Conservation (phyloP, 2,797 vertebrate genomes). For the Urocyon cinereoargenteus region DNA sequence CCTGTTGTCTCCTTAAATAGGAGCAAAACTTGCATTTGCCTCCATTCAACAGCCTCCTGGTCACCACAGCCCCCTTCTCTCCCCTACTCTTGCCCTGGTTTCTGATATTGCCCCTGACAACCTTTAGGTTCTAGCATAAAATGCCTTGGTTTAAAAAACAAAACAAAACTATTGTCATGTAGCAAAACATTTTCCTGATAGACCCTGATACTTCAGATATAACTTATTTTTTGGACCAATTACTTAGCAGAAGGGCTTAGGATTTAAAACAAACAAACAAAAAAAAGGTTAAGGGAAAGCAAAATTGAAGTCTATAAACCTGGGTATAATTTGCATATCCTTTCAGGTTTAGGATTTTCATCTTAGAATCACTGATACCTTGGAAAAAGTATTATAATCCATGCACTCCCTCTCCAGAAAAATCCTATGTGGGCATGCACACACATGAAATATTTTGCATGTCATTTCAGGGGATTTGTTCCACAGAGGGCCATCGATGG, state of each 20-base stretch:
- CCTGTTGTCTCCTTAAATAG: not conserved
- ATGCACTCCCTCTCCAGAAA: not conserved
- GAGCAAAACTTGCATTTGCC: not conserved
- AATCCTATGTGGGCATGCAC: not conserved
- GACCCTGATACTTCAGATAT: not conserved
- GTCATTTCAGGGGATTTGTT: not conserved
- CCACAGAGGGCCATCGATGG: not conserved
- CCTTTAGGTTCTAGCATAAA: not conserved
- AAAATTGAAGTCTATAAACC: not conserved
- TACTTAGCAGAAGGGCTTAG: not conserved
- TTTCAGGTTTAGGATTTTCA: not conserved
- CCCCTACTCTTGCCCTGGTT: too few relatives aligned
- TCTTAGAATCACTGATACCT: not conserved
- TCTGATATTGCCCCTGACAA: not conserved
- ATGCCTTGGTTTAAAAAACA: not conserved
- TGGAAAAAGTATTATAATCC: not conserved
- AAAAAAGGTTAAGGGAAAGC: not conserved
- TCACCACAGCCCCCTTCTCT: rapidly evolving
- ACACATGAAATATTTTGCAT: not conserved
- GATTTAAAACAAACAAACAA: not conserved
- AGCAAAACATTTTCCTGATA: not conserved
- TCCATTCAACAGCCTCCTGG: not conserved
- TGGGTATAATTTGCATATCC: not conserved
- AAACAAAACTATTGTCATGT: not conserved
- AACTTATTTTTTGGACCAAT: constrained; percentile 29